Conservation (phyloP, 2,797 vertebrate genomes). For the Ibycter americanus region DNA sequence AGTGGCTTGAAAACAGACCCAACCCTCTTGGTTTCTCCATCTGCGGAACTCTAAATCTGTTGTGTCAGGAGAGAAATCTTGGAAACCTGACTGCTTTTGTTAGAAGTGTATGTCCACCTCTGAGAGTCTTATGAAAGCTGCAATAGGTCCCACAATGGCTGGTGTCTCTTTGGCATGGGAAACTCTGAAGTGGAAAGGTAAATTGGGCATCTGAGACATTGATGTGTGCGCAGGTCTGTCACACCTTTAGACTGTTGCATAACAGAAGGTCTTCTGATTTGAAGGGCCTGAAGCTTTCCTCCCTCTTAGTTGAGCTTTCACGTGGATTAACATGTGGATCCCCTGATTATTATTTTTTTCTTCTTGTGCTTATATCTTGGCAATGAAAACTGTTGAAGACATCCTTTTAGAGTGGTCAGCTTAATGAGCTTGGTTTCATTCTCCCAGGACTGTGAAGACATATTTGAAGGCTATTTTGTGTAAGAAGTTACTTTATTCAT, state of each 20-base stretch:
- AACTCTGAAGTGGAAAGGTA: not conserved
- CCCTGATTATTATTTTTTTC: not conserved
- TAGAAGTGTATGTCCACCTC: not conserved
- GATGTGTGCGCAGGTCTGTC: not conserved
- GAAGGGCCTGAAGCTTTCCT: not conserved
- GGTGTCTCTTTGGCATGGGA: not conserved
- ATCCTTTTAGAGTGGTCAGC: not conserved
- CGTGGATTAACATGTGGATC: not conserved
- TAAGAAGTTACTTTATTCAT: not conserved
- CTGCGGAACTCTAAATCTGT: not conserved
- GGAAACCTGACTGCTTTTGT: not conserved
- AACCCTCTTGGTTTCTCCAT: not conserved
- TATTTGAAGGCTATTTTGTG: not conserved
- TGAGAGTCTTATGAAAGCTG: accelerated
- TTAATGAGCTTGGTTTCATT: not conserved
- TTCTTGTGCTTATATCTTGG: not conserved
- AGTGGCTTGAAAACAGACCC: not conserved
- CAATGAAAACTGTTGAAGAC: not conserved
- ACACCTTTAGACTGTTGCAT: not conserved
- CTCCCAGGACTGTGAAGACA: not conserved
- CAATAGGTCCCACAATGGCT: accelerated
- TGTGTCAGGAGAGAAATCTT: not conserved
- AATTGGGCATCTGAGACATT: not conserved
- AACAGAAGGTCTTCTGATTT: not conserved
- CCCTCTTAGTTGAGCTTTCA: not conserved